phyloP scores from a whole-genome alignment of 2,797 vertebrate species.

The Netta rufina region DNA sequence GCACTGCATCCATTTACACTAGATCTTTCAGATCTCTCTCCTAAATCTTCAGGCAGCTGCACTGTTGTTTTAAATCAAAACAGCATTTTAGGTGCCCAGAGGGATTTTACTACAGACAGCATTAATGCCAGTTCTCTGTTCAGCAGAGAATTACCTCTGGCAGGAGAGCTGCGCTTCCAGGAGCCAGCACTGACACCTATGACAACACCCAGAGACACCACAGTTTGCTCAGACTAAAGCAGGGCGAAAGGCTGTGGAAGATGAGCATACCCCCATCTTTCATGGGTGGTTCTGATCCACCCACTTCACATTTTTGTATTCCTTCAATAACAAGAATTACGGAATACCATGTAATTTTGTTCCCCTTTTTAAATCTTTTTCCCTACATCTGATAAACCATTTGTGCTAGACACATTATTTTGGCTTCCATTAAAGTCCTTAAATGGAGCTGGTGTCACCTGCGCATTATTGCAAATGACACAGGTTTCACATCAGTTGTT shows the following conservation, averaged over 20 bases:
- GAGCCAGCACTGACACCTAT: neutral
- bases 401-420: neutral
- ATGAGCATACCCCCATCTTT: neutral
- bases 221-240: neutral
- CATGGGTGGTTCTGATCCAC: neutral
- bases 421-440: neutral
- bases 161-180: neutral
- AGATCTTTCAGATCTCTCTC: neutral
- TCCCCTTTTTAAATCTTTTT: constrained; percentile 2
- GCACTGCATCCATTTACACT: neutral
- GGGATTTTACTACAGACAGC: neutral
- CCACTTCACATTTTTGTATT: neutral
- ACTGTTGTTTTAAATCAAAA: neutral
- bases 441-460: neutral
- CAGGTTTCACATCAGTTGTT: neutral
- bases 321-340: neutral
- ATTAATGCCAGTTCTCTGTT: neutral
- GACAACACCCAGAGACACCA: neutral
- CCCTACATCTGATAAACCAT: neutral
- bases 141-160: neutral
- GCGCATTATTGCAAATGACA: neutral
- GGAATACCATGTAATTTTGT: neutral
- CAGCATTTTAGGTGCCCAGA: neutral
- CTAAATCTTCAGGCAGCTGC: neutral
- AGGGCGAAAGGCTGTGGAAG: neutral